Evolutionary conservation across 2,113 vertebrate species (phyloP), one percentile per base, ranked within the genome.

Genomic region (Pontoporia blainvillei): DNA sequence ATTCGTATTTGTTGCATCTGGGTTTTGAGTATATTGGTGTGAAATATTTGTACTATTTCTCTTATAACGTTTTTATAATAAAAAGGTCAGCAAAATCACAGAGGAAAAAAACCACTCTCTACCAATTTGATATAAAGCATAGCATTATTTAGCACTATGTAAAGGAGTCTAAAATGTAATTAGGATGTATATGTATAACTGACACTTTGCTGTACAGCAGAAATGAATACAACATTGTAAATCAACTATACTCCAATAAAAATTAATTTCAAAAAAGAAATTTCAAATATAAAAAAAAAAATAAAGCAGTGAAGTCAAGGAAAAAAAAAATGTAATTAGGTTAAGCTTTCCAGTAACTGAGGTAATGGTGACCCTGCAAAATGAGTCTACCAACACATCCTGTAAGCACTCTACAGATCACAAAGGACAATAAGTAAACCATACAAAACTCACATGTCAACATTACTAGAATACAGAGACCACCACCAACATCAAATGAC

Each of bases 51-150:
- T 9, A 86, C 17, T 83, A 54, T n/a, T 95, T 85, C 81, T 81
- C 44, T 88, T 44, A 82, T 7, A 91, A 27, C 52, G 41, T 41
- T 88, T 88, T 81, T 79, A 61, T 61, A 91, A 88, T 84, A 86
- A 97, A 93, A 93, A 57, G 23, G 31, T 90, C 25, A 87, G 64
- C 23, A 49, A 94, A 96, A 86, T 91, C 17, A 95, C 6, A 39
- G 23, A 79, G 11, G 41, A 20, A 67, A 54, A 86, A 83, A 82
- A 8, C 10, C 9, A 64, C 46, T 81, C 2, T 27, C 36, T 81
- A 62, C 21, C 72, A 73, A 73, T 94, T 14, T 89, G 76, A 82
- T 86, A 73, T 59, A 86, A 78, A 72, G 23, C 41, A 82, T 6
- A 76, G 36, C 44, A 95, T 41, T 86, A n/a, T 4, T 21, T 0